Evolutionary conservation across 2,113 vertebrate genomes (phyloP).

Genomic region (Pristiophorus japonicus): DNA sequence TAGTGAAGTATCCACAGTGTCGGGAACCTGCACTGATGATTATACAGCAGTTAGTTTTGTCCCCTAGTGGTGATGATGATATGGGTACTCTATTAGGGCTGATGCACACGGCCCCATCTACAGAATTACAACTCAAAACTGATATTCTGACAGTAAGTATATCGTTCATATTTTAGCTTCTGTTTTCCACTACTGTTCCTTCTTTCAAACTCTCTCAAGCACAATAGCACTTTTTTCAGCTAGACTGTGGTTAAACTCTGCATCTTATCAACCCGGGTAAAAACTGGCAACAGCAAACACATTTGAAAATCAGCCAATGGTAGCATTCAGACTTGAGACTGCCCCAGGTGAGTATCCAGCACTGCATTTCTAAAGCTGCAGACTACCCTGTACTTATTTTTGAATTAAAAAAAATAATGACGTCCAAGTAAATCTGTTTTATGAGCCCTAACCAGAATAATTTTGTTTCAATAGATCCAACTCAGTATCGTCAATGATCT

Average conservation of each 20-base stretch:
- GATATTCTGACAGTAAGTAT: slow-evolving; percentile 80
- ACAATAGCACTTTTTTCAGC: neutral
- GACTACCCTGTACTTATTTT: neutral
- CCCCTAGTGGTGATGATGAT: slow-evolving; percentile 89
- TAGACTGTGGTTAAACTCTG: neutral
- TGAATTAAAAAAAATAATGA: neutral
- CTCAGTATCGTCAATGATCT: neutral
- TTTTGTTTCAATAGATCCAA: neutral
- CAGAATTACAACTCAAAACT: slow-evolving; percentile 86
- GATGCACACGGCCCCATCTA: slow-evolving; percentile 89
- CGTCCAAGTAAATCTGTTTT: neutral
- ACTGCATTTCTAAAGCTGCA: neutral
- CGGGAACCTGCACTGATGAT: slow-evolving; percentile 89
- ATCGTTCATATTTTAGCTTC: neutral
- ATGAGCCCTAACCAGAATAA: neutral
- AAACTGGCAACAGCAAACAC: neutral
- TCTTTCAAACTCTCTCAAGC: neutral
- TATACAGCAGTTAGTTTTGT: slow-evolving; percentile 91
- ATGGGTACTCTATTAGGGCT: slow-evolving; percentile 96
- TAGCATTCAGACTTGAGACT: neutral
- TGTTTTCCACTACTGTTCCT: neutral
- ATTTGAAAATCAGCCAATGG: neutral
- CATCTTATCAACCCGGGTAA: neutral
- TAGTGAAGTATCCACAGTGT: slow-evolving; percentile 89
- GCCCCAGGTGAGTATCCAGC: too few species aligned